Evolutionary conservation across 1,140 invertebrate species (phyloP), one percentile per base, ranked within the genome.

Genomic region (Zaprionus davidi): DNA sequence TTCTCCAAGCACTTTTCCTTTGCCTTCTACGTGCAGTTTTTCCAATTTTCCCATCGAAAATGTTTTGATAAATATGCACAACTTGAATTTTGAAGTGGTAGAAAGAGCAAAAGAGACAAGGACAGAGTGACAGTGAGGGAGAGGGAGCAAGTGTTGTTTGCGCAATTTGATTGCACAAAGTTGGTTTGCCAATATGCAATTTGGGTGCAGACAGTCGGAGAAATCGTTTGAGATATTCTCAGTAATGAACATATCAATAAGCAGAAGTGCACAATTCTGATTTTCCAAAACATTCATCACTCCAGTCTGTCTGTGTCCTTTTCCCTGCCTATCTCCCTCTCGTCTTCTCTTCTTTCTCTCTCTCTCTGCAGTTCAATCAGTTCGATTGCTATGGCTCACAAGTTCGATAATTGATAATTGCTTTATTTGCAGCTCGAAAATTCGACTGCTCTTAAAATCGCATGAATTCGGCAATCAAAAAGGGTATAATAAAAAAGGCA

Each of bases 31-130:
- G 67, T 88, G 78, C 81, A 84, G 71, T 83, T 81, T 88, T 87
- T 82, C 58, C 67, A 88, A 81, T 88, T 81, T 46, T 46, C 41
- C 71, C 56, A 78, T 81, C 62, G 81, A 81, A 84, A 84, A 90
- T 90, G 78, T 88, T 88, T 90, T 88, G 85, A 88, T 88, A 88
- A 88, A 88, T 90, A 88, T 88, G 85, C 78, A 81, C 84, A 71
- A 66, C 81, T 87, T 79, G 84, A 88, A 71, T 83, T 83, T 78
- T 88, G 64, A 87, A 83, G 76, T 75, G 44, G 6, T 3, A 20
- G 44, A 20, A 17, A 70, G 68, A 56, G 56, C 53, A 36, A 44
- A 41, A 59, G 24, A 46, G 49, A 49, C 38, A 5, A 36, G 9
- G n/a, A 9, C 28, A 22, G 46, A 9, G 46, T 22, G 17, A 5